A percentile compares a stretch with the other conserved stretches of the same genome.
Conservation (phyloP, 1,140 invertebrate species). For the Ceratoteleas bidentatus region DNA sequence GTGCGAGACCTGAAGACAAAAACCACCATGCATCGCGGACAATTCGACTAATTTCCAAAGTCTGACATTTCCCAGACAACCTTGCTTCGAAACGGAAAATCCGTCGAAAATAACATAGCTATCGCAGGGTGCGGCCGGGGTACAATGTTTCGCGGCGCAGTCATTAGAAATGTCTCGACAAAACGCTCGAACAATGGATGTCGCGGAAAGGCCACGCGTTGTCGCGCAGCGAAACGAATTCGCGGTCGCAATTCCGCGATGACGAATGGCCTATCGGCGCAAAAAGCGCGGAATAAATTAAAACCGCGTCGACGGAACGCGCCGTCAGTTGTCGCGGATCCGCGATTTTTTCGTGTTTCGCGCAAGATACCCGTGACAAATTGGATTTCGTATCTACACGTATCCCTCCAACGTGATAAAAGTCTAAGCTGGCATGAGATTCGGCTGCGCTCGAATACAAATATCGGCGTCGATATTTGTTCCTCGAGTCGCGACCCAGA, state of each 20-base stretch:
- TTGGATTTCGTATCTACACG: constrained; percentile 64
- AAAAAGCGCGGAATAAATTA: constrained; percentile 38
- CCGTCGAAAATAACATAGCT: too few species aligned
- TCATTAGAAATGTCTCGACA: too few species aligned
- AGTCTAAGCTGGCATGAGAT: constrained; percentile 69
- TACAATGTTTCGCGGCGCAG: too few species aligned
- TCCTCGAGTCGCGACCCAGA: constrained; percentile 62
- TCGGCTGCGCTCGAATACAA: constrained; percentile 70
- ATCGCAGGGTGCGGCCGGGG: too few species aligned
- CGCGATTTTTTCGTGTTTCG: constrained; percentile 58
- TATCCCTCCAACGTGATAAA: constrained; percentile 63
- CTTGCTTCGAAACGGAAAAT: too few species aligned
- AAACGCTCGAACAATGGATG: too few species aligned
- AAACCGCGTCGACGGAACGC: constrained; percentile 41
- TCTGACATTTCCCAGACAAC: too few species aligned
- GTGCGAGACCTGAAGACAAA: too few species aligned
- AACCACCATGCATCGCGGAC: too few species aligned
- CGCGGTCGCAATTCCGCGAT: constrained; percentile 10
- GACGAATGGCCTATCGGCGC: constrained; percentile 29
- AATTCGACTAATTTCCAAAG: too few species aligned
- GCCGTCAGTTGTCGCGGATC: constrained; percentile 51
- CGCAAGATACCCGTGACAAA: constrained; percentile 62
- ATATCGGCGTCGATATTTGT: constrained; percentile 68
- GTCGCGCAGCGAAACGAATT: background rate
- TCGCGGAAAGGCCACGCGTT: too few species aligned